These are phyloP conservation scores for Grus americana DNA, from an alignment of 2,113 vertebrate genomes.

Conservation along the genomic window DNA sequence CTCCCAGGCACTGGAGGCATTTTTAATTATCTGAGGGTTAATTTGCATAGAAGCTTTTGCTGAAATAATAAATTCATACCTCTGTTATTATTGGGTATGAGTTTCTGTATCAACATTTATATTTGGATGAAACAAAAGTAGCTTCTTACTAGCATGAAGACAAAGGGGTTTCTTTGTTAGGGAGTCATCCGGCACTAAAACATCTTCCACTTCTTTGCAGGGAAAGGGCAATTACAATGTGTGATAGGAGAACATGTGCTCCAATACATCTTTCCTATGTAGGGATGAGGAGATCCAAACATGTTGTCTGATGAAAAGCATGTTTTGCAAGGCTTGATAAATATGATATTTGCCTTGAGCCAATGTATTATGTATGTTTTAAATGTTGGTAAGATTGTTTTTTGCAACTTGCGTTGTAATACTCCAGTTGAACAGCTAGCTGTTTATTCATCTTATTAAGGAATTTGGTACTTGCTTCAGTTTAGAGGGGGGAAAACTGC, in stretches of 20 bases:
- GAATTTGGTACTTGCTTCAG: background rate
- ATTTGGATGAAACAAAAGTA: slow-evolving; percentile 10
- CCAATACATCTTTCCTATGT: background rate
- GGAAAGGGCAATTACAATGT: background rate
- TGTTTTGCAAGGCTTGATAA: background rate
- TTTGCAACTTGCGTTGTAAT: background rate
- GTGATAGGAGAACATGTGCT: background rate
- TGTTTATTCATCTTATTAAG: background rate
- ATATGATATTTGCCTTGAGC: background rate
- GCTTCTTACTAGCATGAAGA: background rate
- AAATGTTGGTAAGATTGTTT: background rate
- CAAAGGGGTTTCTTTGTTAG: background rate
- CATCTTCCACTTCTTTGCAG: background rate
- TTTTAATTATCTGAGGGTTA: slow-evolving; percentile 52
- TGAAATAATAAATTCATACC: slow-evolving; percentile 45
- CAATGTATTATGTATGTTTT: background rate
- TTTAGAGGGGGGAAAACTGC: background rate
- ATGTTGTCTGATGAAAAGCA: background rate
- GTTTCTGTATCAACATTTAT: slow-evolving; percentile 35
- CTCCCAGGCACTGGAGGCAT: slow-evolving; percentile 23
- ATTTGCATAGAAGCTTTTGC: slow-evolving; percentile 36
- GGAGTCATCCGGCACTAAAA: background rate
- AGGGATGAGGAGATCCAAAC: background rate
- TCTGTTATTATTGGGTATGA: slow-evolving; percentile 18
- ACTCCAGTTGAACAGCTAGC: background rate